A percentile compares a stretch with the other conserved stretches of the same genome.
phyloP scores from a whole-genome alignment of 2,113 vertebrate species.

The Paramormyrops kingsleyae region DNA sequence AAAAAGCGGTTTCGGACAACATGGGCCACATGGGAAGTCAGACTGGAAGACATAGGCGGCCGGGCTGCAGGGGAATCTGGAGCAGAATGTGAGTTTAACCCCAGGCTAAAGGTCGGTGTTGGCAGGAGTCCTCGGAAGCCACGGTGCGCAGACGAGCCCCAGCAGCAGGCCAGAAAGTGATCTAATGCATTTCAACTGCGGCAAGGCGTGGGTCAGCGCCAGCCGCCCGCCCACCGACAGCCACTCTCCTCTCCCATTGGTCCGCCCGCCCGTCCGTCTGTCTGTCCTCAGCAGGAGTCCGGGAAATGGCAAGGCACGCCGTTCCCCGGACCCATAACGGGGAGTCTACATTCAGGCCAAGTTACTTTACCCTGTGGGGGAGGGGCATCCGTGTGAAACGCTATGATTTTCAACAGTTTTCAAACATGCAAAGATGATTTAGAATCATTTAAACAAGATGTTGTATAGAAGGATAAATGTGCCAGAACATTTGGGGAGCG shows the following conservation, averaged over 20 bases:
- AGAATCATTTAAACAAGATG: background rate
- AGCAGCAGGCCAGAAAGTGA: background rate
- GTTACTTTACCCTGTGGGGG: background rate
- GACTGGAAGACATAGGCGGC: background rate
- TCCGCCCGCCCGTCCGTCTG: background rate
- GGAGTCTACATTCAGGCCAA: background rate
- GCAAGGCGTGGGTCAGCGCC: background rate
- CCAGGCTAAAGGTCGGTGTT: background rate
- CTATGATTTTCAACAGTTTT: background rate
- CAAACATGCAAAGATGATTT: background rate
- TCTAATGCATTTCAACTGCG: background rate
- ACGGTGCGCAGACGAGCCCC: background rate
- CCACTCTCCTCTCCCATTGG: background rate
- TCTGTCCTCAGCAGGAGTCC: background rate
- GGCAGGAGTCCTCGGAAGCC: background rate
- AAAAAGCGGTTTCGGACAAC: background rate
- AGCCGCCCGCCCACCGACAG: background rate
- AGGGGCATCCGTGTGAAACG: background rate
- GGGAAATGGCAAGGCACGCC: background rate
- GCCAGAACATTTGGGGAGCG: background rate
- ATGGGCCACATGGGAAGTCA: background rate
- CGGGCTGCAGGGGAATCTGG: background rate
- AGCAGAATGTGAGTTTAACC: background rate
- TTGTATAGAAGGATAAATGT: background rate
- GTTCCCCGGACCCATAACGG: background rate